Evolutionary conservation across 2,113 vertebrate species (phyloP), one percentile per base, ranked within the genome.

Genomic region (Campylomormyrus tamandua): DNA sequence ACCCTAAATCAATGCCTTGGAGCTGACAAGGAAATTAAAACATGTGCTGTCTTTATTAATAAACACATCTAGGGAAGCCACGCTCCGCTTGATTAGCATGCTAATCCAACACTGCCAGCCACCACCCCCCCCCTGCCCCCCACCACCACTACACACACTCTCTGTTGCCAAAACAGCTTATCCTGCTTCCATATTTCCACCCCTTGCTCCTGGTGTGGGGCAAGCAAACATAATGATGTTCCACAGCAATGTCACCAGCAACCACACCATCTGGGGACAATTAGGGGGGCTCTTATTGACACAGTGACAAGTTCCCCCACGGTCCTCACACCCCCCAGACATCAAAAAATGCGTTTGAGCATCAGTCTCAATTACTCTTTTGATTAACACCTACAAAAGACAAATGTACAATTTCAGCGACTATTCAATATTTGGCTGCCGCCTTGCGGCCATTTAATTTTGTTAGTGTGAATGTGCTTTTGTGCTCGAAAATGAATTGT

Each of bases 21-120:
- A 58, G 91, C 89, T 90, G 92, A 93, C 89, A 90, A 92, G 90
- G 90, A 92, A 92, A 93, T 93, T 93, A 93, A 92, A 93, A 52
- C 83, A 85, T 88, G 89, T 92, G 89, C 90, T 87, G 92, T 80
- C 88, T 91, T 91, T 91, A 92, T 93, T 93, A 93, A 93, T 91
- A 93, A 91, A 92, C 91, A 94, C 91, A 92, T 92, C 91, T 90
- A 91, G 89, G 89, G 90, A 92, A 89, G 90, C 87, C 80, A 87
- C 80, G 77, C 77, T 89, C 50, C 87, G 80, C 53, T 58, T 90
- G 83, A 88, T 90, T 90, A 92, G 88, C 17, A 52, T 45, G 35
- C 70, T 42, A 27, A 48, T 83, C 50, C 35, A 39, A 46, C 58
- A 19, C 62, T n/a, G 87, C 77, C 53, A 56, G 53, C 84, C 87